A percentile compares a stretch with the other conserved stretches of the same genome.
Conservation (phyloP, 2,888 invertebrate genomes). For the Macrostomum cliftonense region DNA sequence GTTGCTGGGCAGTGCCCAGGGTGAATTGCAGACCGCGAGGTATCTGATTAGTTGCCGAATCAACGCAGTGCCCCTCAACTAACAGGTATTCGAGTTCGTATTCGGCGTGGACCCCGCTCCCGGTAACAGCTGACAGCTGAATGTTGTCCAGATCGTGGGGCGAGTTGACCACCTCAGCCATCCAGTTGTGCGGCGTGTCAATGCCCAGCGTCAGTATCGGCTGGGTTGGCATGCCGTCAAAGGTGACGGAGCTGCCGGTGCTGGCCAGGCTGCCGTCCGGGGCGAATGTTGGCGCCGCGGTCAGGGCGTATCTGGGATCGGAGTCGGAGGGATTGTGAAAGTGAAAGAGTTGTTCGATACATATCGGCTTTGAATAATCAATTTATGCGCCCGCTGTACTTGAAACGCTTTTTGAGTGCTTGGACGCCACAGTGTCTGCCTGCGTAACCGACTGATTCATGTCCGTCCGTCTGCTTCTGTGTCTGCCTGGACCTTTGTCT, state of each 20-base stretch:
- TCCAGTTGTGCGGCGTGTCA: constrained; percentile 50
- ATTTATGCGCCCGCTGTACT: no score
- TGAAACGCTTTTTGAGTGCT: no score
- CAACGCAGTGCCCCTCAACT: constrained; percentile 87
- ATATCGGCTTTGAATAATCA: no score
- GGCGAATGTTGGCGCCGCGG: no score
- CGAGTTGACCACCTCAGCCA: constrained; percentile 44
- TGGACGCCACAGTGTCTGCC: no score
- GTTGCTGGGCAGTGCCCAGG: constrained; percentile 39
- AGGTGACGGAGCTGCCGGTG: constrained; percentile 46
- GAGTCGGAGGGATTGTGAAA: no score
- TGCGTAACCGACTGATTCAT: no score
- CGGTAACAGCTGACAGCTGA: constrained; percentile 63
- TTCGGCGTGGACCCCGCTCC: constrained; percentile 49
- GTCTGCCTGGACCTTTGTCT: no score
- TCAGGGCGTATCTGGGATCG: no score
- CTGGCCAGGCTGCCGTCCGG: no score
- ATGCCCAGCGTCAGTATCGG: constrained; percentile 73
- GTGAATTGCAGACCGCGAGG: constrained; percentile 91
- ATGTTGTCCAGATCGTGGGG: constrained; percentile 94
- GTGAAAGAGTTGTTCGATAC: no score
- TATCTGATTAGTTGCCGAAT: constrained; percentile 64
- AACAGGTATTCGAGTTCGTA: constrained; percentile 84
- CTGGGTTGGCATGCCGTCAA: constrained; percentile 70
- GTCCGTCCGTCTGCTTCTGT: no score